phyloP scores from a whole-genome alignment of 64 coral and sea anemone species.

The Dendrophyllia cribrosa region DNA sequence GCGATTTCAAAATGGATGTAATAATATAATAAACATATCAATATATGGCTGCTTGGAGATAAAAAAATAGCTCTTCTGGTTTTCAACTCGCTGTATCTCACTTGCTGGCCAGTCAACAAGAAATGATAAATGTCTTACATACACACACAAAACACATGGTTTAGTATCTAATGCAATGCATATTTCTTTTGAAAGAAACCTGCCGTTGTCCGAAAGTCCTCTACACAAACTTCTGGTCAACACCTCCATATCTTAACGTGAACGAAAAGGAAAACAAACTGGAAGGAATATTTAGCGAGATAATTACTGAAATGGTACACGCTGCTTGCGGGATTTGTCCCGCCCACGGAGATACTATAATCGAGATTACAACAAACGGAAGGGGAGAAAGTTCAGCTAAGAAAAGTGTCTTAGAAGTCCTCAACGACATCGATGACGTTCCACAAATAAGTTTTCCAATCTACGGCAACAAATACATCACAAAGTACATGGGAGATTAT shows the following conservation, averaged over 20 bases:
- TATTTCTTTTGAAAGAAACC: slow-evolving; percentile 10
- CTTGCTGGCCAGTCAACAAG: not conserved
- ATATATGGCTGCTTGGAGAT: too few species aligned
- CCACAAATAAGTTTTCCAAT: slow-evolving; percentile 59
- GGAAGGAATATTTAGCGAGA: slow-evolving; percentile 6
- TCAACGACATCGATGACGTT: slow-evolving; percentile 7
- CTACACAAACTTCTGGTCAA: slow-evolving; percentile 57
- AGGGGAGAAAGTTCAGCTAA: not conserved
- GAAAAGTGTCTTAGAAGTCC: slow-evolving; percentile 32
- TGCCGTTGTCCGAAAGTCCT: slow-evolving; percentile 40
- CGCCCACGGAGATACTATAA: slow-evolving; percentile 21
- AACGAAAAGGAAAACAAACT: not conserved
- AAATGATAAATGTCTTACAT: not conserved
- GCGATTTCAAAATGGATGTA: too few species aligned
- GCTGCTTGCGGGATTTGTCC: slow-evolving; percentile 30
- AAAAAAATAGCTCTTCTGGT: too few species aligned
- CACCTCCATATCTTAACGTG: slow-evolving; percentile 19
- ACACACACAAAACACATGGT: not conserved
- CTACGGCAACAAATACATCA: slow-evolving; percentile 66
- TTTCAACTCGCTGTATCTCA: too few species aligned
- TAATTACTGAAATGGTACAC: slow-evolving; percentile 38
- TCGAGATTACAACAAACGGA: slow-evolving; percentile 25
- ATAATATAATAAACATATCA: too few species aligned
- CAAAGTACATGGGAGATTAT: not conserved
- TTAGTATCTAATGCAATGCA: not conserved